phyloP scores from a whole-genome alignment of 2,113 vertebrate genomes.

The Erinaceus europaeus region DNA sequence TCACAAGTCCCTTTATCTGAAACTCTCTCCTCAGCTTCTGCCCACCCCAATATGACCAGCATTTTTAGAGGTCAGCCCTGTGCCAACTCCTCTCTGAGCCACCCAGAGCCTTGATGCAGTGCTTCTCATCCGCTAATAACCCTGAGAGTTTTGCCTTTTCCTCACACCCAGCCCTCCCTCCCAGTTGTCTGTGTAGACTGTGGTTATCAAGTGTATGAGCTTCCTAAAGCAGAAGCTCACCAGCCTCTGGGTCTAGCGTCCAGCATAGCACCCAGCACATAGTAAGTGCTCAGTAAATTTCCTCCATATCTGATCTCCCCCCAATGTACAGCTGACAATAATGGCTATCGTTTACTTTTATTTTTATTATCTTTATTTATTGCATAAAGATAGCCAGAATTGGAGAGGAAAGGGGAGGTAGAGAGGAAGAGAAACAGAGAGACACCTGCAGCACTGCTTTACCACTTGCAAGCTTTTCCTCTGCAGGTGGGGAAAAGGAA shows the following conservation, averaged over 20 bases:
- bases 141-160: not conserved
- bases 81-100: not conserved
- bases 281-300: not conserved
- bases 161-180: rapidly evolving
- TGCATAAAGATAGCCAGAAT: too few relatives aligned
- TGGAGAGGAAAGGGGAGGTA: too few relatives aligned
- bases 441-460: too few relatives aligned
- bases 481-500: too few relatives aligned
- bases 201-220: not conserved
- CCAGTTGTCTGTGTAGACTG: not conserved
- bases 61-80: not conserved
- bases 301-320: not conserved
- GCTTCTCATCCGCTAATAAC: not conserved
- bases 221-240: not conserved
- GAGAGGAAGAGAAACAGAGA: too few relatives aligned
- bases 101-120: not conserved
- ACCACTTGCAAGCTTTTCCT: too few relatives aligned
- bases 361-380: too few relatives aligned
- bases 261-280: not conserved
- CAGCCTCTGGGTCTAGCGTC: not conserved
- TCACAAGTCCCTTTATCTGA: not conserved
- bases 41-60: not conserved
- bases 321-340: not conserved
- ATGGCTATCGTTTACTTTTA: not conserved
- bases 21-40: not conserved